Percentiles rank a stretch among this genome's conserved stretches.
phyloP scores from a whole-genome alignment of 2,113 vertebrate species.

The Ellobius talpinus region DNA sequence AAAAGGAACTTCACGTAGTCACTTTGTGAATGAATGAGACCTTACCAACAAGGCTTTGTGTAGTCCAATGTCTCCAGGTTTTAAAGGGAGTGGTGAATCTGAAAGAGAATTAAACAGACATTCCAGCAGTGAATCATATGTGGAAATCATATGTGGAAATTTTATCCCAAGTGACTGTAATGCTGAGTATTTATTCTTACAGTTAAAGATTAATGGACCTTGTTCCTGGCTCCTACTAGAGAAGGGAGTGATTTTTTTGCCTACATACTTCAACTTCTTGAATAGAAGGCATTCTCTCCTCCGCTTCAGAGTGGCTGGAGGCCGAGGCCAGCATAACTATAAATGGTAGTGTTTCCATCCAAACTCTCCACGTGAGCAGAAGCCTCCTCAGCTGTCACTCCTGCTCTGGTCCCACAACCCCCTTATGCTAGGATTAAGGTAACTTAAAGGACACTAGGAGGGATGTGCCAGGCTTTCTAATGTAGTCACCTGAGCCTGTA shows the following conservation, averaged over 20 bases:
- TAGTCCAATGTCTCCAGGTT: slow-evolving; percentile 4
- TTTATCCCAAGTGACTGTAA: not conserved
- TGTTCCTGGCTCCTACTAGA: slow-evolving; percentile 62
- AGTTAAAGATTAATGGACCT: slow-evolving; percentile 71
- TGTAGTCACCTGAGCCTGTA: not conserved
- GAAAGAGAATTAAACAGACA: slow-evolving; percentile 72
- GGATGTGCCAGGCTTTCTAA: not conserved
- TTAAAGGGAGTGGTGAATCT: slow-evolving; percentile 56
- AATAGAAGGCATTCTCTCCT: slow-evolving; percentile 55
- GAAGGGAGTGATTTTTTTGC: slow-evolving; percentile 33
- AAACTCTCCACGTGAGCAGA: not conserved
- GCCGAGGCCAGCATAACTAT: slow-evolving; percentile 68
- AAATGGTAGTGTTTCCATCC: slow-evolving; percentile 76
- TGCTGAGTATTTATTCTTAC: slow-evolving; percentile 47
- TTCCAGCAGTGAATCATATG: slow-evolving; percentile 31
- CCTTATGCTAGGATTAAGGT: not conserved
- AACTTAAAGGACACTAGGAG: not conserved
- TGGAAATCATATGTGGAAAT: slow-evolving; percentile 19
- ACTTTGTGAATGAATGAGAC: slow-evolving; percentile 49
- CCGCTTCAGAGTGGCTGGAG: slow-evolving; percentile 42
- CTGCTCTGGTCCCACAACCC: not conserved
- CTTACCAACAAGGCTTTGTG: slow-evolving; percentile 67
- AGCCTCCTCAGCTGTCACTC: not conserved
- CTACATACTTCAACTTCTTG: slow-evolving; percentile 73
- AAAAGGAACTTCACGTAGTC: slow-evolving; percentile 17